Base-by-base conservation (phyloP, 1,140 invertebrate genomes). In the Chironomus tepperi region DNA sequence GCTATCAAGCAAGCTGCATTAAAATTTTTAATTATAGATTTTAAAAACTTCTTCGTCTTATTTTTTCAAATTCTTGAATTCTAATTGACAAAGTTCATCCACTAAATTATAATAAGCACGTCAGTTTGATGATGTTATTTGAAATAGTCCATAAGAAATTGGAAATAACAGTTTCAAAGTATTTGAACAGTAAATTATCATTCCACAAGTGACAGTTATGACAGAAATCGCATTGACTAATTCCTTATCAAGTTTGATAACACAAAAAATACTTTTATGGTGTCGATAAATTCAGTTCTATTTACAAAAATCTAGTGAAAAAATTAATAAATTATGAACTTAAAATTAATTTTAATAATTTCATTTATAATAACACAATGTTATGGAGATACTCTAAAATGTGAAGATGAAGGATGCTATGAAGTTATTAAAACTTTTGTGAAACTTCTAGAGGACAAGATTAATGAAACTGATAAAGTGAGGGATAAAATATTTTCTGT, bases 401-500 rank as follows among this genome's bases (percentile, higher is more conserved):
- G 65, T 21, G 19, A 70, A 16, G 18, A 70, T 21, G 65, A 70
- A 70, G 65, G 65, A 70, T 70, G 65, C 19, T 70, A 70, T 6
- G 65, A 70, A 70, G 65, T 70, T 16, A 70, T 70, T 18, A 70
- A 70, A 70, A 70, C 65, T 21, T 21, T 70, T 21, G 16, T 16
- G 9, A 21, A 70, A 70, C 65, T 70, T 70, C 18, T 70, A 8
- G 65, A 19, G 10, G 16, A 70, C 2, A 18, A 21, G 19, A 70
- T 70, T 70, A 70, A 70, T 19, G 65, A 70, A 70, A 70, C 65
- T 70, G 65, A 70, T 70, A 70, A 70, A 21, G 65, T 70, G 65
- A 70, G 47, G 12, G n/a, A 57, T 15, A 70, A 70, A 9, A 0
- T 15, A 2, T 34, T 34, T 34, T 34, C 5, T 34, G 24, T 34